Evolutionary conservation across 2,888 invertebrate species (phyloP), one percentile per base, ranked within the genome.

Genomic region (Chrysodeixis includens): DNA sequence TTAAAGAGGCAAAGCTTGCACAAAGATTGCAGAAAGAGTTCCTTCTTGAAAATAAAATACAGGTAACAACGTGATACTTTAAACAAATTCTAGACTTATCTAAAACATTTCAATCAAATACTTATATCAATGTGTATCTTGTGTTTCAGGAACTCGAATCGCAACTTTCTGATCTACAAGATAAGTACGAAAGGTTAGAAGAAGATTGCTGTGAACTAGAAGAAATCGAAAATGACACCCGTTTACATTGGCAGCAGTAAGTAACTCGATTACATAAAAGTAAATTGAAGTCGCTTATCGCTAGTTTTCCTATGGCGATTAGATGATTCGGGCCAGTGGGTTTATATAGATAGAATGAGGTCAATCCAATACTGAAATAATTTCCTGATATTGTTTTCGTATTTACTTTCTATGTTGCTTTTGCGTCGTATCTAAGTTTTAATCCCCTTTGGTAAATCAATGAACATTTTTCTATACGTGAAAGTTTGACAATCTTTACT

Each of bases 211-310:
- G 97, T 85, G 97, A 97, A 88, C 94, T 97, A 72, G 97, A 97
- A 90, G 97, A 97, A 89, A 97, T 97, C 30, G 97, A 97, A 90
- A 97, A 97, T 93, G 97, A 97, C 82, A 96, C 97, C n/a, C 92
- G 96, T 79, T 90, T 96, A 77, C 95, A 95, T 87, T 96, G 95
- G 92, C 96, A 96, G 85, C 95, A 96, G 95, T 95, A 83, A 91
- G 95, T 91, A 62, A 14, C 32, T n/a, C 54, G 56, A 22, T 60
- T 16, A 20, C 3, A 12, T 53, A 40, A 44, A 51, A 44, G 22
- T 56, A 54, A 57, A 66, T 56, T 59, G 10, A 18, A 56, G n/a
- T 74, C 55, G 40, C 57, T 16, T n/a, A 32, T 12, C n/a, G 22
- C 0, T 49, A 18, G 16, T 57, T 18, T 18, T 46, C 18, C 26